Evolutionary conservation across 1,140 invertebrate genomes (phyloP), one percentile per base, ranked within the genome.

Genomic region (Caenorhabditis latens): DNA sequence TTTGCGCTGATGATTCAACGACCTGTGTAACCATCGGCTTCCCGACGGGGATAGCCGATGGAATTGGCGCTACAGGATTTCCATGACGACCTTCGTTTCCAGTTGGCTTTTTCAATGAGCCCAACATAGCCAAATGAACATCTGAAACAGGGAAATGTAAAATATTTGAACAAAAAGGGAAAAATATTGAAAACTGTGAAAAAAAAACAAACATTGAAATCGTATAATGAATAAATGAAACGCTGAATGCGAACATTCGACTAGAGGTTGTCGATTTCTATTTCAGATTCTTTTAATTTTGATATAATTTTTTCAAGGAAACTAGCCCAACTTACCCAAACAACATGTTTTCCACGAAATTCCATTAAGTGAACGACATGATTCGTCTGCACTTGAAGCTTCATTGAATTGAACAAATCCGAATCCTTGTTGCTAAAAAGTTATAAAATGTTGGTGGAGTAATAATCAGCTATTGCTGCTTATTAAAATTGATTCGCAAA

Each of bases 41-140:
- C 65, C 65, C 65, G 46, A 71, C 21, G 8, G 71, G 71, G n/a
- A 50, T 11, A 46, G 65, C 65, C 46, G 65, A 50, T 50, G 71
- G 46, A 42, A n/a, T 7, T 19, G 71, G 46, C 32, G 71, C 19
- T 11, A 75, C 24, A 48, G 67, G 4, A 42, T 67, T 67, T 75
- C 42, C 67, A 46, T 21, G 71, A 50, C 71, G 71, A 79, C 11
- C 11, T 7, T 85, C 84, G 43, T 53, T 32, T 46, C 21, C 50
- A 11, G 46, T 46, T 63, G 84, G 71, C 84, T 85, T 83, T 32
- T 50, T 84, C 61, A 63, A 40, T 19, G 82, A 82, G 40, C 86
- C 86, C 43, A 50, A 42, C 86, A 87, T 87, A 13, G 86, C 86
- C 42, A 87, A 61, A 71, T 87, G 86, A 84, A 87, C 86, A 87